phyloP scores from a whole-genome alignment of 53 echinoderm and acorn worm species.

The Mesocentrotus franciscanus region DNA sequence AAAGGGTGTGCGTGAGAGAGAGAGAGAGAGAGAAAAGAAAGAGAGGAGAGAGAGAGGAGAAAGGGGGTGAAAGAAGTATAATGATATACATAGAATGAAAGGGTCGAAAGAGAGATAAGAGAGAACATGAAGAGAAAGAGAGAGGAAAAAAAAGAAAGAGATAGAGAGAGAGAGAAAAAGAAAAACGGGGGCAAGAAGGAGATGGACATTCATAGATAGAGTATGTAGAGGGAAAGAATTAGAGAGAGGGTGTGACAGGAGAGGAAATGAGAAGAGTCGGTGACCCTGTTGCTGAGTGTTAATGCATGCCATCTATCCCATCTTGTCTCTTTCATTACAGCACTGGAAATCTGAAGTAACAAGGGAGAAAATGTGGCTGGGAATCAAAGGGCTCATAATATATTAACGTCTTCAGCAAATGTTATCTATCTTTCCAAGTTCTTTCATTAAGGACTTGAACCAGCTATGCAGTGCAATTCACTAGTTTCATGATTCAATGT shows the following conservation, averaged over 20 bases:
- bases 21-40: not conserved
- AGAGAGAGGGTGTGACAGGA: conserved; percentile 13
- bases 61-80: too few species aligned
- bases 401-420: not conserved
- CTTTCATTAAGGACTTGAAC: not conserved
- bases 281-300: conserved; percentile 41
- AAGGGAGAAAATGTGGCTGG: conserved; percentile 8
- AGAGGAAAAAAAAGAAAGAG: not conserved
- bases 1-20: not conserved
- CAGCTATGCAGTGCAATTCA: not conserved
- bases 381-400: not conserved
- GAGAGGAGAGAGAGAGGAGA: not conserved
- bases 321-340: conserved; percentile 38
- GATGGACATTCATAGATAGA: not conserved
- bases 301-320: conserved; percentile 41
- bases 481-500: too few species aligned
- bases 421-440: conserved; percentile 8
- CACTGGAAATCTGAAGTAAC: conserved; percentile 38
- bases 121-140: not conserved
- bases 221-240: not conserved
- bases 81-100: too few species aligned
- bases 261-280: conserved; percentile 51
- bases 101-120: too few species aligned
- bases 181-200: too few species aligned
- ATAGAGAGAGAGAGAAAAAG: not conserved